These are phyloP conservation scores for Zoanthus sociatus DNA, from an alignment of 92 coral and sea anemone genomes.

Conservation along the genomic window DNA sequence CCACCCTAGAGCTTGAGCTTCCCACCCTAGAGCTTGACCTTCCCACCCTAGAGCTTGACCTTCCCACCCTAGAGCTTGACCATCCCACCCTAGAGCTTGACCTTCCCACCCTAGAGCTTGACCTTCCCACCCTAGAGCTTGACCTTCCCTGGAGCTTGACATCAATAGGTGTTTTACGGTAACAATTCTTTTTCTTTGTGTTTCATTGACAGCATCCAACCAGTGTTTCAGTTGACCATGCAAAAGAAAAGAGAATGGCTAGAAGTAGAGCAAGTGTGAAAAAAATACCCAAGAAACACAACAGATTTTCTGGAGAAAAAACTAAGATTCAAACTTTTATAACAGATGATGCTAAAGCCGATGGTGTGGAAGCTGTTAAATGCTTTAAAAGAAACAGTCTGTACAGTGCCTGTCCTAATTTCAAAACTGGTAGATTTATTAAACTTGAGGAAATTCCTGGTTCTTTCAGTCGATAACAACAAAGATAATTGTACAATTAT, in stretches of 20 bases:
- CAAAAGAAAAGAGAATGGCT: neutral
- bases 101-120: too few species aligned
- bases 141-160: too few species aligned
- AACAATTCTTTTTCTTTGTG: too few species aligned
- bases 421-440: slow-evolving; percentile 61
- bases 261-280: neutral
- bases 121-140: too few species aligned
- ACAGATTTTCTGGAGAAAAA: neutral
- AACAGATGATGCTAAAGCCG: neutral
- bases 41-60: too few species aligned
- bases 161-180: too few species aligned
- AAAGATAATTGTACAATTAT: too few species aligned
- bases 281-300: neutral
- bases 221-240: neutral
- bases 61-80: too few species aligned
- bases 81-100: too few species aligned
- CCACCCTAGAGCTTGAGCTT: too few species aligned
- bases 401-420: slow-evolving; percentile 64
- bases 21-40: too few species aligned
- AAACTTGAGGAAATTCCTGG: slow-evolving; percentile 38
- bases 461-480: neutral
- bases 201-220: neutral
- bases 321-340: neutral
- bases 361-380: slow-evolving; percentile 9
- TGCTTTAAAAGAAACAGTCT: slow-evolving; percentile 67